phyloP scores from a whole-genome alignment of 2,888 invertebrate genomes.

The Lottia scabra region DNA sequence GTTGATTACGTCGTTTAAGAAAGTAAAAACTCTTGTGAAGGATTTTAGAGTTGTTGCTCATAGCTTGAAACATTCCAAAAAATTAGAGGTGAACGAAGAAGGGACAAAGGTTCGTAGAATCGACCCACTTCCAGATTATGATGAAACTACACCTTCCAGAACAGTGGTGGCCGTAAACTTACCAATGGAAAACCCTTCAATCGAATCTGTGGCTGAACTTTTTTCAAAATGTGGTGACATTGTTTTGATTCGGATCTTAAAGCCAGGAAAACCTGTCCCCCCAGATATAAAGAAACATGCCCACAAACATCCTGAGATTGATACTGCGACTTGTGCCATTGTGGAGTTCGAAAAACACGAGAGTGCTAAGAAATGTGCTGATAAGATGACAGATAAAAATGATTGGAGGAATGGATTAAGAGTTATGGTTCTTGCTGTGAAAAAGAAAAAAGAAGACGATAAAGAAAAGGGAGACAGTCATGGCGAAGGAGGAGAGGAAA shows the following conservation, averaged over 20 bases:
- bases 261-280: slow-evolving; percentile 90
- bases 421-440: slow-evolving; percentile 63
- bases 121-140: slow-evolving; percentile 87
- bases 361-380: slow-evolving; percentile 84
- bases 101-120: slow-evolving; percentile 90
- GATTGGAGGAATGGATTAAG: slow-evolving; percentile 68
- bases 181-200: slow-evolving; percentile 85
- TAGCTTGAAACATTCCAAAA: slow-evolving; percentile 82
- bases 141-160: slow-evolving; percentile 92
- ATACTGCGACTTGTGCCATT: slow-evolving; percentile 85
- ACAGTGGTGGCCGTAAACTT: slow-evolving; percentile 89
- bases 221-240: slow-evolving; percentile 92
- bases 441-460: slow-evolving; percentile 54
- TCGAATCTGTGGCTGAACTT: slow-evolving; percentile 91
- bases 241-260: slow-evolving; percentile 85
- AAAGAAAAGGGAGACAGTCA: slow-evolving; percentile 48
- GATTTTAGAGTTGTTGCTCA: slow-evolving; percentile 94
- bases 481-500: slow-evolving; percentile 44
- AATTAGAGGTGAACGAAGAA: slow-evolving; percentile 88
- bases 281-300: slow-evolving; percentile 91
- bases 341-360: slow-evolving; percentile 92
- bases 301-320: slow-evolving; percentile 89
- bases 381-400: slow-evolving; percentile 65
- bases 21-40: slow-evolving; percentile 92
- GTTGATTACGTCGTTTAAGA: slow-evolving; percentile 93